These are phyloP conservation scores for Catharus ustulatus DNA, from an alignment of 2,797 vertebrate genomes.

Conservation along the genomic window DNA sequence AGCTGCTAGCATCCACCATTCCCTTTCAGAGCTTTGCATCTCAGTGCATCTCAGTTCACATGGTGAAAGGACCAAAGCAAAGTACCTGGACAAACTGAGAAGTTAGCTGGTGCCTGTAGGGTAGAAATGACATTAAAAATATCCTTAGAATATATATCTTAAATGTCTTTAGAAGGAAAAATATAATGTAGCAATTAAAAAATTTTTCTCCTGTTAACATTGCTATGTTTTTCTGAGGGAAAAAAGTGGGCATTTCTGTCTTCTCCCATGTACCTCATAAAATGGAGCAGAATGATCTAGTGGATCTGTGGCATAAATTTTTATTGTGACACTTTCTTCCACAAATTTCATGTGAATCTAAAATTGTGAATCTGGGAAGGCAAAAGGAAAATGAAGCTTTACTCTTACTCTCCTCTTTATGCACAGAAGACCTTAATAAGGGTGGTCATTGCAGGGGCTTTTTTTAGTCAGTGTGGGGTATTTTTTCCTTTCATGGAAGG, in stretches of 20 bases:
- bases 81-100: not conserved
- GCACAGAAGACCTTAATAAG: not conserved
- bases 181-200: not conserved
- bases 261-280: not conserved
- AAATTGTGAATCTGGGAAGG: not conserved
- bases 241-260: fast-evolving
- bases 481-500: not conserved
- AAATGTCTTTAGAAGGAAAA: not conserved
- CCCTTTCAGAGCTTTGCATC: not conserved
- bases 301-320: not conserved
- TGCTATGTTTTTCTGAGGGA: not conserved
- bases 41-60: not conserved
- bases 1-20: not conserved
- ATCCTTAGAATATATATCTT: not conserved
- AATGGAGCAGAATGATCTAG: not conserved
- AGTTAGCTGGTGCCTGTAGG: not conserved
- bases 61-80: not conserved
- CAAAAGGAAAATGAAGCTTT: not conserved
- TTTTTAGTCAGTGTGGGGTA: not conserved
- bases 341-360: not conserved
- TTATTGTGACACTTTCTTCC: not conserved
- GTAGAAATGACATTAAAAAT: not conserved
- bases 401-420: not conserved
- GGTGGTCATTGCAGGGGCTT: fast-evolving
- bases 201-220: not conserved